Evolutionary conservation across 2,797 vertebrate genomes (phyloP).

Genomic region (Pipistrellus pygmaeus): DNA sequence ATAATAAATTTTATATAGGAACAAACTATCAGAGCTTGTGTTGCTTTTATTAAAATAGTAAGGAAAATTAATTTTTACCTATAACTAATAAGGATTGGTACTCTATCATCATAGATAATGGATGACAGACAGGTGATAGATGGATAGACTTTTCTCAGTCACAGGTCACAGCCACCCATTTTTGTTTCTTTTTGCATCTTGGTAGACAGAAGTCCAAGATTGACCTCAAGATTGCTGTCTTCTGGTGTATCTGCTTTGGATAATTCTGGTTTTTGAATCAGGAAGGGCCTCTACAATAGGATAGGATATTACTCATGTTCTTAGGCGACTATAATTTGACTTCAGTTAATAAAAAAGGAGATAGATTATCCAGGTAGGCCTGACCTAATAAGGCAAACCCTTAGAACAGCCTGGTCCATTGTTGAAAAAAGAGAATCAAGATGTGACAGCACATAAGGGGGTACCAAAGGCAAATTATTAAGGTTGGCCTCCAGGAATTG

Average conservation of each 20-base stretch:
- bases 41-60: not conserved
- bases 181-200: not conserved
- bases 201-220: not conserved
- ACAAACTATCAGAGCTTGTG: not conserved
- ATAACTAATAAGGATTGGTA: not conserved
- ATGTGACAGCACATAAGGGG: not conserved
- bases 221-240: not conserved
- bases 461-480: not conserved
- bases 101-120: too few species aligned
- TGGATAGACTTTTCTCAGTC: not conserved
- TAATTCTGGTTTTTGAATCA: not conserved
- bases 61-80: not conserved
- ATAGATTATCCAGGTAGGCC: not conserved
- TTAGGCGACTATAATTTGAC: not conserved
- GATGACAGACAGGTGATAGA: too few species aligned
- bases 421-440: not conserved
- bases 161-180: not conserved
- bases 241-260: not conserved
- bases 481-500: not conserved
- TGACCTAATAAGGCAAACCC: not conserved
- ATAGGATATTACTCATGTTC: not conserved
- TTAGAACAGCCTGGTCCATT: not conserved
- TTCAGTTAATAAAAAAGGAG: not conserved
- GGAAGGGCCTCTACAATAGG: not conserved
- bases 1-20: not conserved